Base-by-base conservation (phyloP, 1,140 invertebrate species). In the Carposina sasakii region DNA sequence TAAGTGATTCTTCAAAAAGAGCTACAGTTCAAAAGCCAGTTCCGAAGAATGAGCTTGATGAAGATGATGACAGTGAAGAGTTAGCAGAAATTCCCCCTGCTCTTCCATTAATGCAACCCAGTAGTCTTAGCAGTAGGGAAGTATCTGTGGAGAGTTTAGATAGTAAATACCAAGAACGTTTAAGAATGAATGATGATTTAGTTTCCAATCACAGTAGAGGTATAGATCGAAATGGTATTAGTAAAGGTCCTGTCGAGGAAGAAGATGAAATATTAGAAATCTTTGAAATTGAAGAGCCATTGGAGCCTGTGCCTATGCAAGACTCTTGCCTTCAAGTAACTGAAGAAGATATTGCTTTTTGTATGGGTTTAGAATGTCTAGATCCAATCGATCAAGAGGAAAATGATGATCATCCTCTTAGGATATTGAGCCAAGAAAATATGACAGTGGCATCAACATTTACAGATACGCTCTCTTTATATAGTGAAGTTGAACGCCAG, bases 361-460 rank as follows among this genome's bases (percentile, higher is more conserved):
- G 93, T 65, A 95, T 96, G 92, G 91, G 92, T 6, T 86, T 88
- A 46, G 91, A 93, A 79, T 90, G 92, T 86, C 90, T 89, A 28
- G 68, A 93, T 10, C 89, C 89, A 0, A 88, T 89, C 16, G 90
- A 93, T 62, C 89, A 86, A 63, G 76, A 86, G 44, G 82, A 88
- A 58, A 76, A 81, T 87, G 78, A 91, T 86, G 92, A 94, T 65
- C 94, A 96, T 88, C 94, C 95, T 1, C 75, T 96, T 16, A 88
- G 93, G 59, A 93, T 95, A 63, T 87, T 96, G 9, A 96, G 94
- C 70, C 93, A 96, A 77, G 94, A 96, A 83, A 96, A 96, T 79
- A 85, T 96, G 48, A 96, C 94, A 8, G 91, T 95, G 19, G 93
- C 96, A 6, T 96, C 94, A 15, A 94, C 93, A 10, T 95, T 95